phyloP scores from a whole-genome alignment of 2,888 invertebrate genomes.

The Margaritifera margaritifera region DNA sequence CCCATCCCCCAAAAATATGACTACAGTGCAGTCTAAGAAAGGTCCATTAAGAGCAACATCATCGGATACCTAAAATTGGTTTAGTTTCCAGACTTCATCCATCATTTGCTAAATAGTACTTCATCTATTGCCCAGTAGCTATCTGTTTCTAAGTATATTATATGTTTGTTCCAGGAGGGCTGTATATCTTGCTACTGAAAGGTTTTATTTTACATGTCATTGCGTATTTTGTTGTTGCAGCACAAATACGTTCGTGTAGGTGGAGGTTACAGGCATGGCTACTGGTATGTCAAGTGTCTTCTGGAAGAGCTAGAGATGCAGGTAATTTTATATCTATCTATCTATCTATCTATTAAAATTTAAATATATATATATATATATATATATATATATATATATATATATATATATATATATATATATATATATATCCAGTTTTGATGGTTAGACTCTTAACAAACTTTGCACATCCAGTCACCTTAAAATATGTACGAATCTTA shows the following conservation, averaged over 20 bases:
- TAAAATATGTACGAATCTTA: too few species aligned
- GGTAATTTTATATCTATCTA: conserved; percentile 41
- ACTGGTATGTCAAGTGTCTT: conserved; percentile 70
- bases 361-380: neutral
- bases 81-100: too few species aligned
- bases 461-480: too few species aligned
- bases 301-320: conserved; percentile 69
- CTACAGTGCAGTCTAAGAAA: too few species aligned
- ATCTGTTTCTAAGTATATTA: too few species aligned
- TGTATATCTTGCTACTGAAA: too few species aligned
- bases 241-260: conserved; percentile 72
- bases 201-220: neutral
- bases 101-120: too few species aligned
- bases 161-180: too few species aligned
- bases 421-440: neutral
- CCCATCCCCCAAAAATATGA: too few species aligned
- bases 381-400: neutral
- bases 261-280: conserved; percentile 72
- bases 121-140: too few species aligned
- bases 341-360: neutral
- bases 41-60: too few species aligned
- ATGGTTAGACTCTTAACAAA: neutral
- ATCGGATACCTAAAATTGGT: too few species aligned
- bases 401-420: neutral
- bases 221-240: conserved; percentile 38